Base-by-base conservation (phyloP, 2,797 vertebrate species). In the Syngnathus rostellatus region DNA sequence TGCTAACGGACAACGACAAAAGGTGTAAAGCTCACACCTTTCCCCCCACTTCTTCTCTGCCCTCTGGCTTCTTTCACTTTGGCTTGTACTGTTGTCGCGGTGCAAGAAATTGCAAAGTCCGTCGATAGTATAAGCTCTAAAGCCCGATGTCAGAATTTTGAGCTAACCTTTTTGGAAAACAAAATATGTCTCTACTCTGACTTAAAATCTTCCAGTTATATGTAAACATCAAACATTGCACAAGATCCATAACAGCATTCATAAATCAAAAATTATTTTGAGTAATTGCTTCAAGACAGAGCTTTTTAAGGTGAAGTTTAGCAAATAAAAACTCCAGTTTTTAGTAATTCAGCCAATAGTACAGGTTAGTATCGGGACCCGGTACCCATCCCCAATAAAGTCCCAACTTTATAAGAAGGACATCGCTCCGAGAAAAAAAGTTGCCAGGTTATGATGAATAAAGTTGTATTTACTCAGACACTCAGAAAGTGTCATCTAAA, bases 11-110 rank as follows among this genome's bases (percentile, higher is more conserved):
- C 40, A 53, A 48, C 63, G 69, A 72, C 68, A 10, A 67, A 70
- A 82, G 76, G 76, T 78, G 85, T 76, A 69, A 77, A 75, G 82
- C 81, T 72, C 83, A 84, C 82, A 85, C 81, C 78, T 83, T 25
- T 12, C 45, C 45, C 39, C n/a, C 38, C 38, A n/a, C 21, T 62
- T 62, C 43, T 37, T 39, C 48, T 65, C 41, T 66, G 67, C 55
- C 66, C 67, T 41, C 70, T 37, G 75, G 61, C 70, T 17, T 45
- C 6, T 40, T 69, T 70, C 70, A 21, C 64, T 62, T 62, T 51
- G 17, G 21, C 8, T 51, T 10, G 50, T 9, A 9, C 19, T 10
- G 19, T 10, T 8, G 8, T n/a, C 21, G 50, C n/a, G 2, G 8
- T 51, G 50, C 50, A 8, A 51, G 2, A 8, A 50, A 51, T 51